Evolutionary conservation across 2,797 vertebrate genomes (phyloP).

Genomic region (Brachyrhaphis roseni): DNA sequence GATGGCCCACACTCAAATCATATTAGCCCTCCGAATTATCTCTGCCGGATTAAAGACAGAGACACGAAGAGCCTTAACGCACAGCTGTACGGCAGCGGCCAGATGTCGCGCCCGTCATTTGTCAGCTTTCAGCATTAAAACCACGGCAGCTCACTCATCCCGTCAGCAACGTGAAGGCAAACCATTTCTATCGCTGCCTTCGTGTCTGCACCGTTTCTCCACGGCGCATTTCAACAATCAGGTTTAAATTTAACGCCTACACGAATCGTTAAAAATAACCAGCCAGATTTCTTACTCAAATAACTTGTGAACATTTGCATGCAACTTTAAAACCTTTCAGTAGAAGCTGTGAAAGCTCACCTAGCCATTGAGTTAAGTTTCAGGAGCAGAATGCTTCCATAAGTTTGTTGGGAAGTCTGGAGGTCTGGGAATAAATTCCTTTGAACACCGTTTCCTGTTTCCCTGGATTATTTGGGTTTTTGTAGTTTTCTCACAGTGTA

Average conservation of each 20-base stretch:
- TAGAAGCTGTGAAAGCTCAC: neutral
- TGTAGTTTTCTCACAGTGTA: neutral
- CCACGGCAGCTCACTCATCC: conserved; percentile 31
- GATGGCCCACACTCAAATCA: conserved; percentile 77
- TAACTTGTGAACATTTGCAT: neutral
- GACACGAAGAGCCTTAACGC: conserved; percentile 64
- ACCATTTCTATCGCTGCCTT: neutral
- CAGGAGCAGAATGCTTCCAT: neutral
- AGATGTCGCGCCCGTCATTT: conserved; percentile 57
- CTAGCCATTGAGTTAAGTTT: neutral
- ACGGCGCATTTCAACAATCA: neutral
- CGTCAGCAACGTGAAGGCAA: neutral
- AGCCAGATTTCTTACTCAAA: neutral
- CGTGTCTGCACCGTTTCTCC: neutral
- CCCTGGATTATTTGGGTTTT: neutral
- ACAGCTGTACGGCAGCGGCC: conserved; percentile 68
- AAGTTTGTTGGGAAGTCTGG: neutral
- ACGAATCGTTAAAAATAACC: neutral
- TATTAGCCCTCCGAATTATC: conserved; percentile 76
- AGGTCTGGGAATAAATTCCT: neutral
- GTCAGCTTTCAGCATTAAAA: conserved; percentile 15
- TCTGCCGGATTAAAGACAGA: conserved; percentile 72
- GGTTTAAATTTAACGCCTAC: neutral
- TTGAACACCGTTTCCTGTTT: neutral
- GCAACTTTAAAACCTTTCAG: neutral